These are phyloP conservation scores for Nibea albiflora DNA, from an alignment of 2,113 vertebrate genomes.

Conservation along the genomic window DNA sequence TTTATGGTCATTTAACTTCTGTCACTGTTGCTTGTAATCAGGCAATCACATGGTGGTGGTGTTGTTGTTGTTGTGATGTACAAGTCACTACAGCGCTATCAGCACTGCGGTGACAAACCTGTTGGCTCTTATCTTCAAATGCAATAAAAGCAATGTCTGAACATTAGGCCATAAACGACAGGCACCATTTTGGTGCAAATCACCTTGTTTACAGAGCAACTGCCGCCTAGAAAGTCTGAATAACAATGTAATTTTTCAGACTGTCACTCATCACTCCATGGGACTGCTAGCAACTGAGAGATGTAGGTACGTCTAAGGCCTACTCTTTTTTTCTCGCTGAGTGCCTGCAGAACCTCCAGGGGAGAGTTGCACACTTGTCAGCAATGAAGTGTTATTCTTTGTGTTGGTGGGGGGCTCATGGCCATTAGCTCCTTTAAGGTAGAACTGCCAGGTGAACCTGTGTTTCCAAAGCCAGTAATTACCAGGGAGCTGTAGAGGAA, in stretches of 20 bases:
- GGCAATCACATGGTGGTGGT: constrained; percentile 1
- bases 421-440: constrained; percentile 75
- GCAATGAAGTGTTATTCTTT: constrained; percentile 62
- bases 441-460: constrained; percentile 70
- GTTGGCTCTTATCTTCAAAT: constrained; percentile 44
- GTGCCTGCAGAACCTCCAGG: constrained; percentile 45
- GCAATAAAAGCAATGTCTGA: constrained; percentile 22
- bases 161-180: constrained; percentile 45
- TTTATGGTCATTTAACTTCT: neutral
- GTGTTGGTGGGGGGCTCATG: constrained; percentile 60
- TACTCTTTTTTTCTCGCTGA: constrained; percentile 52
- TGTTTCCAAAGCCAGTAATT: constrained; percentile 77
- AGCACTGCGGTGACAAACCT: constrained; percentile 1
- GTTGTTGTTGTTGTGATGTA: constrained; percentile 9
- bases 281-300: constrained; percentile 59
- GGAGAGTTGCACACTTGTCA: constrained; percentile 64
- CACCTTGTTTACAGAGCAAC: constrained; percentile 71
- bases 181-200: constrained; percentile 53
- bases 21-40: constrained; percentile 7
- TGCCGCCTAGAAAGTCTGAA: constrained; percentile 59
- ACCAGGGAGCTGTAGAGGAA: constrained; percentile 64
- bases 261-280: constrained; percentile 72
- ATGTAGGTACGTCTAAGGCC: constrained; percentile 36
- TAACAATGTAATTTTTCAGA: constrained; percentile 68
- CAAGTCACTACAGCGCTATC: constrained; percentile 1